phyloP scores from a whole-genome alignment of 2,888 invertebrate species.

The Campoplex nolae region DNA sequence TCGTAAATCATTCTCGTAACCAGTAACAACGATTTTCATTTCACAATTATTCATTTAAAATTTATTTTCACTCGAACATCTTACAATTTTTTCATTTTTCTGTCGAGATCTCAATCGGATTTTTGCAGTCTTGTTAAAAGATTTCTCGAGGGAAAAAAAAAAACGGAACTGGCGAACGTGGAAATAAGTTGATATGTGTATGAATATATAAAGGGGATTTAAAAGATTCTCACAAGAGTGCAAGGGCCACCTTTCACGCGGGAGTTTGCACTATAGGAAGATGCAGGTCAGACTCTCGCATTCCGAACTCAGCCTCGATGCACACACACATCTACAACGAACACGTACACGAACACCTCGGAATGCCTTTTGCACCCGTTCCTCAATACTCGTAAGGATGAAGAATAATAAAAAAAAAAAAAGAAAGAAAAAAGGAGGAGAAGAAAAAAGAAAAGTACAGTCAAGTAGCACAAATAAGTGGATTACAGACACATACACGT shows the following conservation, averaged over 20 bases:
- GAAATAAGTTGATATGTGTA: not conserved
- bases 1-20: not conserved
- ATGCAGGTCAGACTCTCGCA: conserved; percentile 64
- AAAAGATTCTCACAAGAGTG: conserved; percentile 48
- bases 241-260: conserved; percentile 61
- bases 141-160: not conserved
- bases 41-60: not conserved
- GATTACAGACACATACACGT: conserved; percentile 45
- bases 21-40: not conserved
- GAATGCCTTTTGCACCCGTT: conserved; percentile 36
- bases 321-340: not conserved
- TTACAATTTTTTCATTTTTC: not conserved
- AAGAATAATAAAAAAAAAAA: conserved; percentile 27
- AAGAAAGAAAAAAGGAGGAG: not conserved
- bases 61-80: no score
- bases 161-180: not conserved
- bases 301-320: conserved; percentile 48
- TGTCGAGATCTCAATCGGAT: not conserved
- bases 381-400: conserved; percentile 18
- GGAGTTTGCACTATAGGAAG: conserved; percentile 44
- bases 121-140: not conserved
- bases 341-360: conserved; percentile 2
- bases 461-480: conserved; percentile 65
- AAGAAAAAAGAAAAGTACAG: conserved; percentile 23
- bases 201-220: not conserved